Evolutionary conservation across 2,888 invertebrate genomes (phyloP).

Genomic region (Priocnemis perturbator): DNA sequence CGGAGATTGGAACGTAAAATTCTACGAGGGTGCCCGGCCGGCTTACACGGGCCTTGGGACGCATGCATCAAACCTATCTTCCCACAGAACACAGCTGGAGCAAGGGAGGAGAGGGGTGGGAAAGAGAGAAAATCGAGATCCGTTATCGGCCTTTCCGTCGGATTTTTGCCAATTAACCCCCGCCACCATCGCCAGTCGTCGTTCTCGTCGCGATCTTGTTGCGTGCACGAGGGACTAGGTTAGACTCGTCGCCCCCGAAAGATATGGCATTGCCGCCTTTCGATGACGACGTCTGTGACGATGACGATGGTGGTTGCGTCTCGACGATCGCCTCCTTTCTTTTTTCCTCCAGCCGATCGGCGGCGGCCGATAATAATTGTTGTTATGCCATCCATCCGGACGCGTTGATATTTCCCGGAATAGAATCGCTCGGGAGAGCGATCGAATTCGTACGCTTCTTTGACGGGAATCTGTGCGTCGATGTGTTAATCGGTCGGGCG

Average conservation of each 20-base stretch:
- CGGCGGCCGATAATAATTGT: not conserved
- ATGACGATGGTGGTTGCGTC: not conserved
- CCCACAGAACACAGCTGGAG: not conserved
- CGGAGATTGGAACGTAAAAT: not conserved
- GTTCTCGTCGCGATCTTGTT: constrained; percentile 9
- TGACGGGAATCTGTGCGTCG: too few relatives aligned
- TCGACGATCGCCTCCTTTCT: not conserved
- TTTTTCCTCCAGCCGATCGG: constrained; percentile 3
- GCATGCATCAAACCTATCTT: too few relatives aligned
- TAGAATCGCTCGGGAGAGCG: too few relatives aligned
- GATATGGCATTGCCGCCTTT: constrained; percentile 16
- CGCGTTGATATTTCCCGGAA: too few relatives aligned
- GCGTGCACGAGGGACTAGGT: constrained; percentile 25
- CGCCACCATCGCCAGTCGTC: constrained; percentile 17
- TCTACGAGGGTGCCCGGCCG: not conserved
- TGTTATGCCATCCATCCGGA: not conserved
- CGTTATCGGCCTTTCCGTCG: constrained; percentile 24
- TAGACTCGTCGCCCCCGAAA: constrained; percentile 32
- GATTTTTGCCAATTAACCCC: constrained; percentile 46
- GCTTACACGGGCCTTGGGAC: not conserved
- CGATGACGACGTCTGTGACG: not conserved
- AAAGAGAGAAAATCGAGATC: not conserved
- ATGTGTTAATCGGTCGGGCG: too few relatives aligned
- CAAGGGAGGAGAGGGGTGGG: constrained; percentile 2
- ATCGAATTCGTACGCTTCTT: too few relatives aligned